Base-by-base conservation (phyloP, 2,888 invertebrate species). In the Drosophila testacea region DNA sequence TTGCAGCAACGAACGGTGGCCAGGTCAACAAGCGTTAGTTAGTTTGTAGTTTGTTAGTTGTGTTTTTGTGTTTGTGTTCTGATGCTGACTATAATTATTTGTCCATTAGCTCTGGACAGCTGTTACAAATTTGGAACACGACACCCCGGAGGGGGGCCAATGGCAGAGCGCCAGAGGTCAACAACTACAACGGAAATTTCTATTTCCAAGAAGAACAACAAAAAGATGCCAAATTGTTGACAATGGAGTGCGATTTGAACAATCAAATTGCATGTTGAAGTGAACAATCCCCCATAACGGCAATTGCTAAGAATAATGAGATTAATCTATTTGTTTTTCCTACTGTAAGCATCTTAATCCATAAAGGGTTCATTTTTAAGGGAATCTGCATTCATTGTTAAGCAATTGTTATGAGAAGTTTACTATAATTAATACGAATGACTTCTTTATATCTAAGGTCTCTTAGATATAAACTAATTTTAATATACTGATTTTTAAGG, bases 121-220 rank as follows among this genome's bases (percentile, higher is more conserved):
- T 79, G 77, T 69, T 66, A 66, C 61, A 83, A 77, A 83, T 83
- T 73, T 83, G 81, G 83, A 88, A 83, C 88, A 83, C 72, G 65
- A 71, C 70, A 63, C 72, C 57, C 22, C 22, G 22, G 22, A 22
- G 22, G 42, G 52, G 39, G 36, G 47, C 30, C 60, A 65, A 67
- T 63, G 74, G 72, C 71, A 74, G 30, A 70, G 56, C 22, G 78
- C 64, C 76, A 79, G 69, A 74, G 76, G 79, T 76, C 79, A 54
- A 41, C 6, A 34, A n/a, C n/a, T 13, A 10, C n/a, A 73, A 69
- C 64, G 54, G 51, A 62, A 75, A 61, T 64, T 72, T 72, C 56
- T 65, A 34, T 55, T 66, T 72, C 59, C 63, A 44, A 65, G 74
- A 69, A 69, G 13, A 11, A 42, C 30, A 36, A 28, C 38, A 73